Evolutionary conservation across 2,888 invertebrate genomes (phyloP).

Genomic region (Bembecia ichneumoniformis): DNA sequence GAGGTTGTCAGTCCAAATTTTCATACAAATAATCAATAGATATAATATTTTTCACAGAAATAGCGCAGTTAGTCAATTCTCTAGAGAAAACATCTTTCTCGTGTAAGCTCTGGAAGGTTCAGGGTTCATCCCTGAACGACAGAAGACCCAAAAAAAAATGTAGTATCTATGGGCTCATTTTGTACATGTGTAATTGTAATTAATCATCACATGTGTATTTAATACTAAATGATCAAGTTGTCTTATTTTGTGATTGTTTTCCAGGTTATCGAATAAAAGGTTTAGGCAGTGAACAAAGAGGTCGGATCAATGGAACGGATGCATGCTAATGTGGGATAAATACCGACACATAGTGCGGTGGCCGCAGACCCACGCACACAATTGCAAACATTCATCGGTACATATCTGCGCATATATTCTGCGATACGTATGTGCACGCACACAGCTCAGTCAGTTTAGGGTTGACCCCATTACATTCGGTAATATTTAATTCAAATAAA

Average conservation of each 20-base stretch:
- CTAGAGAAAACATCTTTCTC: too few species aligned
- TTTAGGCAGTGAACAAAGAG: slow-evolving; percentile 43
- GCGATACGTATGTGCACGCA: slow-evolving; percentile 7
- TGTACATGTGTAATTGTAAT: too few species aligned
- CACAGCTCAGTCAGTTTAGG: slow-evolving; percentile 17
- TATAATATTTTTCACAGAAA: too few species aligned
- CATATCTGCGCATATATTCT: slow-evolving; percentile 4
- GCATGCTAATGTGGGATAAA: slow-evolving; percentile 63
- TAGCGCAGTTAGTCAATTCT: too few species aligned
- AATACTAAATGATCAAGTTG: neutral
- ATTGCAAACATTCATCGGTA: slow-evolving; percentile 2
- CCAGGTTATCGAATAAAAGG: slow-evolving; percentile 24
- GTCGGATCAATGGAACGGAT: slow-evolving; percentile 57
- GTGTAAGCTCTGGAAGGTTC: too few species aligned
- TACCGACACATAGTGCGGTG: slow-evolving; percentile 41
- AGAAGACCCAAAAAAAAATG: too few species aligned
- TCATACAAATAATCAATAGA: too few species aligned
- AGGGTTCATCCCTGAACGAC: too few species aligned
- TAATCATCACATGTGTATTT: too few species aligned
- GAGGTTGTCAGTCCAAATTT: too few species aligned
- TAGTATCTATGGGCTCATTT: too few species aligned
- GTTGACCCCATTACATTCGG: slow-evolving; percentile 14
- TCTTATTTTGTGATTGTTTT: slow-evolving; percentile 18
- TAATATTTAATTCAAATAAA: neutral
- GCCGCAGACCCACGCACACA: slow-evolving; percentile 32